Base-by-base conservation (phyloP, 2,888 invertebrate genomes). In the Idaea dimidiata region DNA sequence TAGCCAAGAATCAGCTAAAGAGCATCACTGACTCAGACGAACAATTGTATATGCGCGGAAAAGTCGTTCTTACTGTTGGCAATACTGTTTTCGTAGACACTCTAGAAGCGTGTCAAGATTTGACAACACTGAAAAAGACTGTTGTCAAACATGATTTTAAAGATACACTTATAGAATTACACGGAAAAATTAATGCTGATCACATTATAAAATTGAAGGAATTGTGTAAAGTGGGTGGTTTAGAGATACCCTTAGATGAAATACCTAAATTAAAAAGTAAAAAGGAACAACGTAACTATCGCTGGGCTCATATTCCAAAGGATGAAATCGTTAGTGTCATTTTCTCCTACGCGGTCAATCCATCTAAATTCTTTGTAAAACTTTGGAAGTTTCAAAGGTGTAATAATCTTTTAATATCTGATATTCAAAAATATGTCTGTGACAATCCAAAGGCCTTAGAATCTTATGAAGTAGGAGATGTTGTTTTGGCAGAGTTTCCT, bases 1-100 rank as follows among this genome's bases (percentile, higher is more conserved):
- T 88, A 33, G 88, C 89, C 17, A 75, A 70, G 66, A 65, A 84
- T 6, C 70, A 79, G 0, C 67, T 93, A 1, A 84, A 80, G 64
- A 75, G 71, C 66, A 76, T 86, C 1, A 81, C 83, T 0, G 83
- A 84, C 1, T 72, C 71, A 16, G 82, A 86, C 54, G 83, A 87
- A n/a, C 81, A 85, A 18, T 32, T 88, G n/a, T 86, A 84, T 60
- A 71, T 93, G 67, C 85, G 84, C 67, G 93, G 89, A 4, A 82
- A 93, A 77, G 90, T 95, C 54, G 79, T 84, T 7, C 78, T 95
- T 67, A 93, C 94, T 59, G 75, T 96, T 32, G 94, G 94, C 0
- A 93, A 94, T 66, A 93, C 93, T 0, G 77, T 96, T 54, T 95
- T 96, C 92, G 86, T 96, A 0, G 93, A 95, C 61, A 94, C 94